Evolutionary conservation across 2,113 vertebrate species (phyloP).

Genomic region (Clarias batrachus): DNA sequence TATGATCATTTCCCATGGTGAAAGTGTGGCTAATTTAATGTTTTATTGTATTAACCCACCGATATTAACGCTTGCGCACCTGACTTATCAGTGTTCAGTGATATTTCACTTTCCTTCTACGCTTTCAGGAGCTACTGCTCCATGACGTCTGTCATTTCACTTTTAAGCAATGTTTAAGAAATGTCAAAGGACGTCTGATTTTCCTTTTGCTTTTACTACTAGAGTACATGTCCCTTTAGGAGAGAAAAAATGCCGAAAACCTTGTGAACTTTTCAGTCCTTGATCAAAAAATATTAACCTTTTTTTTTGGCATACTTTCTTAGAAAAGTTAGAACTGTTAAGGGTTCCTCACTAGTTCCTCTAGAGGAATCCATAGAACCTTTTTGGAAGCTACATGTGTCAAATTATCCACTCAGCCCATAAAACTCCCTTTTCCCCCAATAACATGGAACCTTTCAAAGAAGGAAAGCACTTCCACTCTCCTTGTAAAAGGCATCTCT

Average conservation of each 20-base stretch:
- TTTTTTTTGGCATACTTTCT: neutral
- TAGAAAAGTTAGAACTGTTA: neutral
- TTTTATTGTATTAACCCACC: neutral
- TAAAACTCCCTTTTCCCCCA: neutral
- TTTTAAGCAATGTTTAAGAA: neutral
- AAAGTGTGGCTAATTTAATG: neutral
- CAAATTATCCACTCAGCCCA: neutral
- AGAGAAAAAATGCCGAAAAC: no score
- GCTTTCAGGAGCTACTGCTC: neutral
- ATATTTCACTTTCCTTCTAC: neutral
- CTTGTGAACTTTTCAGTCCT: neutral
- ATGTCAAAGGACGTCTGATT: neutral
- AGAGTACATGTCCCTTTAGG: neutral
- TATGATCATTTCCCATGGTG: neutral
- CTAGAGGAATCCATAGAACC: neutral
- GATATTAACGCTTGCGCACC: constrained; percentile 7
- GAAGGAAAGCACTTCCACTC: neutral
- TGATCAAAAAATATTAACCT: neutral
- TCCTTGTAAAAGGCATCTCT: neutral
- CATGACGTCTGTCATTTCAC: neutral
- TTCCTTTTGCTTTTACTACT: neutral
- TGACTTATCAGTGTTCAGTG: constrained; percentile 1
- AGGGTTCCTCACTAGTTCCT: neutral
- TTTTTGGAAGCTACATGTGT: neutral
- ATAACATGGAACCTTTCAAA: neutral